A percentile compares a stretch with the other conserved stretches of the same genome.
Conservation (phyloP, 2,888 invertebrate genomes). For the Ellobium chinense region DNA sequence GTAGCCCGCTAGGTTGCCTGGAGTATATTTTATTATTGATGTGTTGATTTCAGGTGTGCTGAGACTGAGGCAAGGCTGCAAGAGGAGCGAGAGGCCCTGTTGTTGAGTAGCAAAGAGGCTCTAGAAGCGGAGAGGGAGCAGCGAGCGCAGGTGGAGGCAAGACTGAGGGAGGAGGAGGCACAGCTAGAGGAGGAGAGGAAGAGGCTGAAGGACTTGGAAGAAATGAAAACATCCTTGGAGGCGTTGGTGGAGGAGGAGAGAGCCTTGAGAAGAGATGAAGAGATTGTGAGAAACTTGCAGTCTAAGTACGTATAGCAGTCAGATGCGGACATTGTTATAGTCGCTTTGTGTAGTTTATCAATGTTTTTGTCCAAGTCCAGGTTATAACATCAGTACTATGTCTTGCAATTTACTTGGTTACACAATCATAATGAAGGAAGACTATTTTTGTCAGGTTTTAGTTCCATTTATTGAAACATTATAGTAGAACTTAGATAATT, state of each 20-base stretch:
- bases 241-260: slow-evolving; percentile 88
- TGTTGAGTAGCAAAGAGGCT: slow-evolving; percentile 28
- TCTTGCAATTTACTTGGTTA: no score
- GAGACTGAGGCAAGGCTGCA: slow-evolving; percentile 35
- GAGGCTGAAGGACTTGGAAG: slow-evolving; percentile 85
- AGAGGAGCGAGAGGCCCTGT: slow-evolving; percentile 31
- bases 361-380: no score
- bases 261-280: slow-evolving; percentile 91
- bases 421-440: no score
- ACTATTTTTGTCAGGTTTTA: no score
- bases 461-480: no score
- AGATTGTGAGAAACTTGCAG: slow-evolving; percentile 83
- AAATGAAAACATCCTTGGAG: slow-evolving; percentile 86
- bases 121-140: slow-evolving; percentile 78
- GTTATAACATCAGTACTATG: no score
- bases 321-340: no score
- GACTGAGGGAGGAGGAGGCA: slow-evolving; percentile 81
- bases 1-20: no score
- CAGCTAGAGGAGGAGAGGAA: slow-evolving; percentile 85
- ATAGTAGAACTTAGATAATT: no score
- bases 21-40: no score
- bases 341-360: no score
- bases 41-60: slow-evolving; percentile 27
- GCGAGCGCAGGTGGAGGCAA: slow-evolving; percentile 80
- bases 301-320: slow-evolving; percentile 70